A percentile compares a stretch with the other conserved stretches of the same genome.
Evolutionary conservation across 2,113 vertebrate species (phyloP).

Genomic region (Oncorhynchus gorbuscha): DNA sequence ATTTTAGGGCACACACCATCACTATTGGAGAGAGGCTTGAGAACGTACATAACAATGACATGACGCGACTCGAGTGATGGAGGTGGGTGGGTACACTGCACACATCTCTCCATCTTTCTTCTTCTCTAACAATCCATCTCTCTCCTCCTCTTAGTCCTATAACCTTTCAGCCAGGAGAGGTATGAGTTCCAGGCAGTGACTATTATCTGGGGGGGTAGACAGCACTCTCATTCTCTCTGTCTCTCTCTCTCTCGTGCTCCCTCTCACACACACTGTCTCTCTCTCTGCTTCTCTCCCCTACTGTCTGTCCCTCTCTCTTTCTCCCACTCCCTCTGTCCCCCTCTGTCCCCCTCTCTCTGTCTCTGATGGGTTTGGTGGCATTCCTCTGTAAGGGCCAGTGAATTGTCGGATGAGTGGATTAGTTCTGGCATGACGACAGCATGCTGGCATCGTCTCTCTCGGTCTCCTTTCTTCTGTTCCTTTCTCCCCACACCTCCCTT

Average conservation of each 20-base stretch:
- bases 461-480: slow-evolving; percentile 21
- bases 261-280: not conserved
- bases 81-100: not conserved
- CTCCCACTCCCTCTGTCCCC: not conserved
- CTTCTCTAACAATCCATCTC: slow-evolving; percentile 10
- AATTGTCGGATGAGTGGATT: slow-evolving; percentile 55
- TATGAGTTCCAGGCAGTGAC: not conserved
- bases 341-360: slow-evolving; percentile 2
- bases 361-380: slow-evolving; percentile 10
- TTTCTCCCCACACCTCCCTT: slow-evolving; percentile 27
- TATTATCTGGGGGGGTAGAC: slow-evolving; percentile 24
- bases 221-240: too few species aligned
- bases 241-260: slow-evolving; percentile 2
- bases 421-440: slow-evolving; percentile 63
- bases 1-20: too few species aligned
- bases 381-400: slow-evolving; percentile 26
- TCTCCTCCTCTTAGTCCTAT: slow-evolving; percentile 1
- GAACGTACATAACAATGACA: too few species aligned
- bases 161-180: not conserved
- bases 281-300: not conserved
- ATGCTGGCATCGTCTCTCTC: slow-evolving; percentile 55
- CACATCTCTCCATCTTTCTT: not conserved
- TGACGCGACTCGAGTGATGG: too few species aligned
- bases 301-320: too few species aligned
- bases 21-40: too few species aligned